These are phyloP conservation scores for Corythornis vintsioides DNA, from an alignment of 2,113 vertebrate species.

Conservation along the genomic window DNA sequence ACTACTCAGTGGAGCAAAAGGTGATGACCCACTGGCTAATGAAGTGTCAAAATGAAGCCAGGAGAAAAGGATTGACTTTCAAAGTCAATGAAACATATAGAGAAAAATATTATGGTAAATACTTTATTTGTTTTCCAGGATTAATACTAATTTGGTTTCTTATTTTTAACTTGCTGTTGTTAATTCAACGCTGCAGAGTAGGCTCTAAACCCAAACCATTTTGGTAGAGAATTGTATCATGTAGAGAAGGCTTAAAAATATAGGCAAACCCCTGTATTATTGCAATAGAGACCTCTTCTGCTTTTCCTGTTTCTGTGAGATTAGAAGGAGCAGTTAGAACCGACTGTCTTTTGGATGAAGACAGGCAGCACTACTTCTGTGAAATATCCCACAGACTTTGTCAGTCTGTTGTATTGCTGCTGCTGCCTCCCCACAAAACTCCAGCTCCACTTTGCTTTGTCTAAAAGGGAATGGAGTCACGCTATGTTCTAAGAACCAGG, in stretches of 20 bases:
- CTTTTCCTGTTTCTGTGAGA: background rate
- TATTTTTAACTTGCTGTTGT: background rate
- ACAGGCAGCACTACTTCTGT: background rate
- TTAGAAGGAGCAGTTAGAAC: background rate
- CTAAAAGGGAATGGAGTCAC: background rate
- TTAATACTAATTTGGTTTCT: background rate
- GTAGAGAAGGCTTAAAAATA: background rate
- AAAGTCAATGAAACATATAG: background rate
- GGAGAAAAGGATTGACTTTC: background rate
- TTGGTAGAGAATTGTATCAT: background rate
- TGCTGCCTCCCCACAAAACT: background rate
- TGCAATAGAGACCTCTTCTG: background rate
- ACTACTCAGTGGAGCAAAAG: background rate
- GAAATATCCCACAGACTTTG: background rate
- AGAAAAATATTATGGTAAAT: background rate
- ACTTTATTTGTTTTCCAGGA: background rate
- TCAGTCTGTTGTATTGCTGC: background rate
- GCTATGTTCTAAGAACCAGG: background rate
- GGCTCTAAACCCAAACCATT: background rate
- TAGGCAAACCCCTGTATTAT: background rate
- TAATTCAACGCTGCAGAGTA: background rate
- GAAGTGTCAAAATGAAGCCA: background rate
- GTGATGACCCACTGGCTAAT: constrained; percentile 40
- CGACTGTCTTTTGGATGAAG: background rate
- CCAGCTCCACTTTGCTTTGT: background rate